Percentiles rank a stretch among this genome's conserved stretches.
These are phyloP conservation scores for Dysmachus trigonus DNA, from an alignment of 2,888 invertebrate species.

Conservation along the genomic window DNA sequence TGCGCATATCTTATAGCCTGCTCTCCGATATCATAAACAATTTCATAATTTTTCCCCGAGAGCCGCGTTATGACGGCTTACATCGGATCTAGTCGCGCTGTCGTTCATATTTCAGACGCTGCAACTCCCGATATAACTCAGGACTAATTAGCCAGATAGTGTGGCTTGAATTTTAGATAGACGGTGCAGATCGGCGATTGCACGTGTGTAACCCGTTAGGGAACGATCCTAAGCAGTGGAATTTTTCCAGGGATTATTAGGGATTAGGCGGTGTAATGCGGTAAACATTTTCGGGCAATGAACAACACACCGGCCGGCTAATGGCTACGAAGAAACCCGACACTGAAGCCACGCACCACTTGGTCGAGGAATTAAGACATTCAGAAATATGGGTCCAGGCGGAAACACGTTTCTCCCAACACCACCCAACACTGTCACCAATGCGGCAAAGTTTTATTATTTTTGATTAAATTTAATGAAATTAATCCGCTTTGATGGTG, in stretches of 20 bases:
- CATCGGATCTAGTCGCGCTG: neutral
- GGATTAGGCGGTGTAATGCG: conserved; percentile 2
- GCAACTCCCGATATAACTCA: neutral
- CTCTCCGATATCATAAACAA: conserved; percentile 23
- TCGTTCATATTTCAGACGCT: neutral
- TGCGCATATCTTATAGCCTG: neutral
- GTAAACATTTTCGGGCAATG: neutral
- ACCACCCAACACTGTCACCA: neutral
- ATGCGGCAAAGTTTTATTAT: neutral
- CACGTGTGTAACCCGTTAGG: neutral
- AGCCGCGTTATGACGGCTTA: neutral
- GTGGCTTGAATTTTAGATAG: neutral
- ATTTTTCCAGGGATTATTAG: conserved; percentile 12
- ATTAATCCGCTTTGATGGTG: conserved; percentile 4
- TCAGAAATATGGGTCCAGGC: neutral
- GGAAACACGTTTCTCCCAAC: neutral
- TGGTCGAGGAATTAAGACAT: neutral
- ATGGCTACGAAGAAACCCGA: neutral
- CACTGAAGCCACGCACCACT: neutral
- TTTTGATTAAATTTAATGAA: conserved; percentile 24
- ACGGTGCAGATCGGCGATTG: neutral
- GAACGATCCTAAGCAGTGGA: neutral
- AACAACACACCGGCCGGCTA: neutral
- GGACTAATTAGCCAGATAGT: conserved; percentile 9
- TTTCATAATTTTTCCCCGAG: conserved; percentile 11